Base-by-base conservation (phyloP, 1,140 invertebrate genomes). In the Pseudomyrmex dendroicus region DNA sequence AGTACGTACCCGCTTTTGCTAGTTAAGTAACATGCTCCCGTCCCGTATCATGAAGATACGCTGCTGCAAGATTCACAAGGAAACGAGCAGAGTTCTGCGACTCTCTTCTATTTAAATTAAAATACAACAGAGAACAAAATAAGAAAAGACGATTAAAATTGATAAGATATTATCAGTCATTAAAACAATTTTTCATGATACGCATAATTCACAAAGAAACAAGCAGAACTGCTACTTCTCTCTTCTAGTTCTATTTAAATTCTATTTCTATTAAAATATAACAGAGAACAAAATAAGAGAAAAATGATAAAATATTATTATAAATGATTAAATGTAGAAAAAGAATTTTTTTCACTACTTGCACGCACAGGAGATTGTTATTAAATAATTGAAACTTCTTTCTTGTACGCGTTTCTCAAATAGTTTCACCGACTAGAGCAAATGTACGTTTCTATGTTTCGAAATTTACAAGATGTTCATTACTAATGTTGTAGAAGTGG, bases 401-500 rank as follows among this genome's bases (percentile, higher is more conserved):
- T 35, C 35, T 35, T 35, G 3, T 35, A 35, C 35, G 35, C 35
- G 5, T 7, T 35, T 35, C 35, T 35, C 35, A 35, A 35, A 5
- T 35, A 35, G 35, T 35, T 35, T 35, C 35, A 1, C 0, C 35
- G 35, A 35, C 35, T 35, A 35, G 35, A 35, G 5, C 35, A 35
- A 63, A 62, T 74, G 15, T 46, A 46, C 46, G 1, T 8, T 8
- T 35, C 25, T 2, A 48, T 48, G 17, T 4, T 48, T 72, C 35
- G 8, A 12, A 3, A 68, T 12, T 52, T 8, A 5, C 13, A 13
- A 9, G 0, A 72, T 2, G 0, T 72, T 25, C 12, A 63, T 73
- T 73, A 1, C 35, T 2, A 56, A 82, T 10, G 7, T 83, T 83
- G 17, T 72, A 83, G 80, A 9, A 35, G 20, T 3, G 70, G 15